Evolutionary conservation across 2,797 vertebrate genomes (phyloP).

Genomic region (Hyperoplus lanceolatus): DNA sequence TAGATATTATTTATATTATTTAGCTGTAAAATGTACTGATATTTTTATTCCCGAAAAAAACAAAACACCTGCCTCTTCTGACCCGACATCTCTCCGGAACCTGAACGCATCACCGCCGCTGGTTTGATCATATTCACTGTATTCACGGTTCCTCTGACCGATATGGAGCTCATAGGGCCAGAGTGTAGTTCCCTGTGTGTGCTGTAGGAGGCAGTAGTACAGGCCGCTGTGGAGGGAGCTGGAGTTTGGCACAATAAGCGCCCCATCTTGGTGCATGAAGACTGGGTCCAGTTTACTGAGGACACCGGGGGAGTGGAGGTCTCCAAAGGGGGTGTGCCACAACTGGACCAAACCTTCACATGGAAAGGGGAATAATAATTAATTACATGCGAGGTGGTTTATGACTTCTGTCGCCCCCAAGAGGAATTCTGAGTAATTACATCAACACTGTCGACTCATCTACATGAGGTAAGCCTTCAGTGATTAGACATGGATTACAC

Average conservation of each 20-base stretch:
- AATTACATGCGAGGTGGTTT: not conserved
- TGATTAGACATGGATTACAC: too few species aligned
- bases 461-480: too few species aligned
- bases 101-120: slow-evolving; percentile 1
- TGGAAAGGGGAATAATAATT: slow-evolving; percentile 1
- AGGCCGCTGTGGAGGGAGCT: slow-evolving; percentile 74
- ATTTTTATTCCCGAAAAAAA: too few species aligned
- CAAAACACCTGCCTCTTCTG: not conserved
- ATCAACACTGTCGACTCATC: too few species aligned
- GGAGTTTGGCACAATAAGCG: slow-evolving; percentile 66
- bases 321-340: slow-evolving; percentile 85
- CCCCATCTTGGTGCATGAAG: slow-evolving; percentile 65
- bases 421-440: too few species aligned
- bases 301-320: slow-evolving; percentile 44
- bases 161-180: slow-evolving; percentile 62
- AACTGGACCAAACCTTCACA: slow-evolving; percentile 64
- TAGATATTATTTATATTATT: too few species aligned
- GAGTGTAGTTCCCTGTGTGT: slow-evolving; percentile 55
- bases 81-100: slow-evolving; percentile 17
- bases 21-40: too few species aligned
- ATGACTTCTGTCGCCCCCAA: not conserved
- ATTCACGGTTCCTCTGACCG: rapidly evolving
- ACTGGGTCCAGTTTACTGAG: slow-evolving; percentile 48
- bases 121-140: rapidly evolving
- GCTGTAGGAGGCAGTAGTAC: slow-evolving; percentile 81